phyloP scores from a whole-genome alignment of 2,888 invertebrate genomes.

The Athetis lepigone region DNA sequence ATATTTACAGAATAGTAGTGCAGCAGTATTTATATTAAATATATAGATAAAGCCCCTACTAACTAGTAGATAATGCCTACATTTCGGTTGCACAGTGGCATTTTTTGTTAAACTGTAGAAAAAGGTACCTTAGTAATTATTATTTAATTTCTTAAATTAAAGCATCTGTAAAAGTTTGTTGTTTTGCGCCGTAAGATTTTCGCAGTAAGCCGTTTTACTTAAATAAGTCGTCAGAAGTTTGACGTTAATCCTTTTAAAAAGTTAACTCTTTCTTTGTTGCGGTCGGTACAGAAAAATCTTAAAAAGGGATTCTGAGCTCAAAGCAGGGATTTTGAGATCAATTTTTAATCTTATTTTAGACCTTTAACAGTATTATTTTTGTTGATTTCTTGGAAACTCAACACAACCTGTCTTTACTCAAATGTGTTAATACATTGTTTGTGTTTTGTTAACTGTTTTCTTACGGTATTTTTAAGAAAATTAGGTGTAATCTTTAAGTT shows the following conservation, averaged over 20 bases:
- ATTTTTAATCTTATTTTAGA: constrained; percentile 73
- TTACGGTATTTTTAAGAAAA: constrained; percentile 33
- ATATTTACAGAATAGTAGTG: no score
- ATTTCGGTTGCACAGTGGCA: not conserved
- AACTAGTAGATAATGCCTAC: no score
- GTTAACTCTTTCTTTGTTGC: constrained; percentile 72
- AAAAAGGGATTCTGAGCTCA: constrained; percentile 60
- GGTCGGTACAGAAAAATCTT: constrained; percentile 58
- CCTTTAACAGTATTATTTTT: constrained; percentile 59
- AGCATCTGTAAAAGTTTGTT: constrained; percentile 17
- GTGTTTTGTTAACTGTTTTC: constrained; percentile 35
- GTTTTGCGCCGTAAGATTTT: constrained; percentile 20
- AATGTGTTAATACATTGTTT: constrained; percentile 27
- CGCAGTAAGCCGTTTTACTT: constrained; percentile 62
- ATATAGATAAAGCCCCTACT: no score
- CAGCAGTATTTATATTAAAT: no score
- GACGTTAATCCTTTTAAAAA: constrained; percentile 79
- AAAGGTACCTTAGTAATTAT: not conserved
- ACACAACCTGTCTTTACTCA: constrained; percentile 21
- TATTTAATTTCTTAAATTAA: not conserved
- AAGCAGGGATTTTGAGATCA: constrained; percentile 51
- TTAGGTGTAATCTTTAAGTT: constrained; percentile 30
- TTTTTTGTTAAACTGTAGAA: not conserved
- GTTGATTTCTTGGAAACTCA: constrained; percentile 53
- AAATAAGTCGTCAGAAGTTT: constrained; percentile 67